Base-by-base conservation (phyloP, 1,140 invertebrate genomes). In the Zelostemma sp. region DNA sequence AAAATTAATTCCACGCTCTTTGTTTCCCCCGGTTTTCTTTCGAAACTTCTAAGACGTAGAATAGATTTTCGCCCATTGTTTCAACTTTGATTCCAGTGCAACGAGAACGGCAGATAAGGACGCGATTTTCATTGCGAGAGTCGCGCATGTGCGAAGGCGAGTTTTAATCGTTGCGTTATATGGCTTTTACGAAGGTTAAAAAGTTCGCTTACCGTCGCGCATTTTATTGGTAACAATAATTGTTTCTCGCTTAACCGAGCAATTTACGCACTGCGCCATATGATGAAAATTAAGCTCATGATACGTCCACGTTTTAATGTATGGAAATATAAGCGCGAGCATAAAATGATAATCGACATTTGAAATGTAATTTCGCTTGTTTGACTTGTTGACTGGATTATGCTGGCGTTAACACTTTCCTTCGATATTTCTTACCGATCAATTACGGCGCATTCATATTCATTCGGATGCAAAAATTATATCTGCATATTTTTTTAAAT, bases 161-260 rank as follows among this genome's bases (percentile, higher is more conserved):
- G 14, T 43, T 43, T 17, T 43, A 15, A 43, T 43, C 14, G 17
- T 15, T 11, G 3, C 35, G 14, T 12, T 11, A 5, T 40, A 40
- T 9, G 40, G 40, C 40, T 18, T 17, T 43, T 43, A 43, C 40
- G 40, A 43, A 43, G 40, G 40, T 43, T 43, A 43, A 43, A 18
- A 43, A 43, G 40, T 43, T 43, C 40, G 17, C 40, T 43, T 9
- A 43, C 40, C 14, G 40, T 18, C 2, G 14, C 16, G 40, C 17
- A 43, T 43, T 43, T 43, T 43, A 43, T 43, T 43, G 17, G 40
- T 43, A 43, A 43, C 40, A 43, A 16, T 43, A 16, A 43, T 43
- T 43, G 40, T 43, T 43, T 43, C 14, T 43, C 17, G 40, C 6
- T 43, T 43, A 18, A 2, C 35, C 12, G 12, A n/a, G 12, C 12